Evolutionary conservation across 1,140 invertebrate species (phyloP).

Genomic region (Bactericera cockerelli): DNA sequence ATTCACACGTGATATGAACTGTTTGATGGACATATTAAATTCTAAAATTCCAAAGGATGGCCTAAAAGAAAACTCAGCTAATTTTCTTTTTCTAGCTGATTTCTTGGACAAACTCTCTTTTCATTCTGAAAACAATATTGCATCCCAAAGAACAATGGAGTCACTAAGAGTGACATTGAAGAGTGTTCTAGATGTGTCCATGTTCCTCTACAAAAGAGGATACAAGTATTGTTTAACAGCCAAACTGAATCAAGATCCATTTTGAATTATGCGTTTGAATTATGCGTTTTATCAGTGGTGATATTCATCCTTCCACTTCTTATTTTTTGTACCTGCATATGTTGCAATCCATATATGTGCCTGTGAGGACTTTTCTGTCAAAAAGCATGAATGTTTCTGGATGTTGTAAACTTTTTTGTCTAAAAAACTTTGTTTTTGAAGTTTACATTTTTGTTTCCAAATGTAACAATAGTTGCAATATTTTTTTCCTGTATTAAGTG

Average conservation of each 20-base stretch:
- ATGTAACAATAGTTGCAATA: too few relatives aligned
- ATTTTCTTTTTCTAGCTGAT: too few relatives aligned
- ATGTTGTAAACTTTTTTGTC: too few relatives aligned
- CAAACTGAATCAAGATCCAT: constrained; percentile 1
- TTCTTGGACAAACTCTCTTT: too few relatives aligned
- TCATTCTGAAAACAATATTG: background rate
- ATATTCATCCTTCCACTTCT: background rate
- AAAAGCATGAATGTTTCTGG: background rate
- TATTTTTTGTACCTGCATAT: background rate
- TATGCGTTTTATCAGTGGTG: background rate
- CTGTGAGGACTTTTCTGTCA: background rate
- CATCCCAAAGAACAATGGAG: background rate
- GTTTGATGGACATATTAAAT: too few relatives aligned
- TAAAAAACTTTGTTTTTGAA: too few relatives aligned
- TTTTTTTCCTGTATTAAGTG: too few relatives aligned
- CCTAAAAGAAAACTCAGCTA: too few relatives aligned
- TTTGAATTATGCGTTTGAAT: background rate
- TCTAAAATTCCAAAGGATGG: too few relatives aligned
- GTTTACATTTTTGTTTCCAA: too few relatives aligned
- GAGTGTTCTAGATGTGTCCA: background rate
- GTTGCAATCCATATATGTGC: background rate
- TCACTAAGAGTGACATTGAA: background rate
- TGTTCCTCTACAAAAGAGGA: background rate
- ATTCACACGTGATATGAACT: too few relatives aligned
- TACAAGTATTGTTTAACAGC: background rate